These are phyloP conservation scores for Spizella passerina DNA, from an alignment of 2,797 vertebrate species.

Conservation along the genomic window DNA sequence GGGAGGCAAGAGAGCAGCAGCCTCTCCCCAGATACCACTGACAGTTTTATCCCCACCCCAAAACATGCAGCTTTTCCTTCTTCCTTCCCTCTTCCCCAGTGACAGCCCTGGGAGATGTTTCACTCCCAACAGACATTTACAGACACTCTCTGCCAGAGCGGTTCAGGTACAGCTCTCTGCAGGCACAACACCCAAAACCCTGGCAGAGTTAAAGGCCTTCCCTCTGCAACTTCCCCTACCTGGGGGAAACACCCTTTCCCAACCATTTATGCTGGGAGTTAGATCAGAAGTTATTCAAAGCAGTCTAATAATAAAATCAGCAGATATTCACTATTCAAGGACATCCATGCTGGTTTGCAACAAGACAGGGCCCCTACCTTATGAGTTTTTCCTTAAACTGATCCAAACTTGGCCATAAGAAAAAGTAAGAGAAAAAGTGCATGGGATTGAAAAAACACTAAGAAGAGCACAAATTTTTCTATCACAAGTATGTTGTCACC, in stretches of 20 bases:
- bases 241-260: not conserved
- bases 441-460: not conserved
- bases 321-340: not conserved
- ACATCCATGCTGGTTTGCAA: not conserved
- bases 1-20: not conserved
- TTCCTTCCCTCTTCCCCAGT: not conserved
- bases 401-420: not conserved
- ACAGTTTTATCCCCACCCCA: not conserved
- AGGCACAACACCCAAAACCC: not conserved
- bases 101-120: not conserved
- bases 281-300: not conserved
- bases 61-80: not conserved
- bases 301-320: not conserved
- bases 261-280: not conserved
- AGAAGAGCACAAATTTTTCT: not conserved
- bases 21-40: too few relatives aligned
- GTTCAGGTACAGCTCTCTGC: not conserved
- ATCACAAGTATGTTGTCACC: not conserved
- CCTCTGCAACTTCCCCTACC: not conserved
- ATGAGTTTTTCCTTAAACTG: not conserved
- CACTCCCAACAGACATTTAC: not conserved
- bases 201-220: not conserved
- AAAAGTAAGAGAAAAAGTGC: not conserved
- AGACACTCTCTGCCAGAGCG: not conserved
- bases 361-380: not conserved